These are phyloP conservation scores for Orchestia grillus DNA, from an alignment of 1,140 invertebrate species.

Conservation along the genomic window DNA sequence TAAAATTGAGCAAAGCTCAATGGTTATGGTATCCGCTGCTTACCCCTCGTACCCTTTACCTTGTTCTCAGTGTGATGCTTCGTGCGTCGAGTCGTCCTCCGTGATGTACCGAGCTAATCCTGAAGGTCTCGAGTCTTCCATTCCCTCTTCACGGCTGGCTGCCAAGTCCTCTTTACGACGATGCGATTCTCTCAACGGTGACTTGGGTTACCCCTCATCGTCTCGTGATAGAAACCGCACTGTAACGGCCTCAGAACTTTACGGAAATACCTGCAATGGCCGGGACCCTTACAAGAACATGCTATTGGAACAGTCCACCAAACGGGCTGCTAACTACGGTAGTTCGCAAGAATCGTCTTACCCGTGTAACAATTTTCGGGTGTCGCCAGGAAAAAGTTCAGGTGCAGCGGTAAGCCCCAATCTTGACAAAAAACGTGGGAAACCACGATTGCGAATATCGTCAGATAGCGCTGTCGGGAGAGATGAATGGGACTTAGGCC, in stretches of 20 bases:
- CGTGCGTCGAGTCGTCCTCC: not conserved
- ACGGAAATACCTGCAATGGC: not conserved
- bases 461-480: constrained; percentile 32
- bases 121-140: constrained; percentile 28
- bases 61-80: constrained; percentile 39
- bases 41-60: constrained; percentile 1
- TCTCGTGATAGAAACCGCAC: not conserved
- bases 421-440: not conserved
- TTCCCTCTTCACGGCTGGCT: not conserved
- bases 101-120: constrained; percentile 6
- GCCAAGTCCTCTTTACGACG: not conserved
- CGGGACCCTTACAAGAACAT: not conserved
- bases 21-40: not conserved
- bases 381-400: not conserved
- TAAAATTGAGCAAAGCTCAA: not conserved
- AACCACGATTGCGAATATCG: not conserved
- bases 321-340: not conserved
- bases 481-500: constrained; percentile 6
- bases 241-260: not conserved
- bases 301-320: not conserved
- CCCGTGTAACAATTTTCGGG: not conserved
- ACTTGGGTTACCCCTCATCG: not conserved
- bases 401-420: not conserved
- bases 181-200: constrained; percentile 26
- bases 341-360: not conserved